These are phyloP conservation scores for Porites australiensis DNA, from an alignment of 64 coral and sea anemone genomes.

Conservation along the genomic window DNA sequence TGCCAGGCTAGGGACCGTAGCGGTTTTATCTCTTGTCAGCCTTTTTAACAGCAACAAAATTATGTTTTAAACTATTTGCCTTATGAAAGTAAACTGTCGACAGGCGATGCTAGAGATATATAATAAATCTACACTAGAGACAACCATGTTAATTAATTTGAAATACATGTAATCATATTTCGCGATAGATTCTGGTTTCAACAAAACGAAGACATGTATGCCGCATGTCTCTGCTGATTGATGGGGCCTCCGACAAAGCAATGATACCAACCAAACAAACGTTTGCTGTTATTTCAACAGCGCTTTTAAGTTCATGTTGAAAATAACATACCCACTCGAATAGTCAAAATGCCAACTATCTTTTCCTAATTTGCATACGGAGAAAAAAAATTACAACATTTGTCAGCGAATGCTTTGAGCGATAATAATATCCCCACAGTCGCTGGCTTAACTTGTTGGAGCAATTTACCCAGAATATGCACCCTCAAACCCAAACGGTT, in stretches of 20 bases:
- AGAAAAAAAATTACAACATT: neutral
- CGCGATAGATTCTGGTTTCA: too few relatives aligned
- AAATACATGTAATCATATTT: neutral
- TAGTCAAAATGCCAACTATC: conserved; percentile 7
- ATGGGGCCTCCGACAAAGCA: neutral
- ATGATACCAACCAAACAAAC: neutral
- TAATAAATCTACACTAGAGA: neutral
- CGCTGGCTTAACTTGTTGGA: neutral
- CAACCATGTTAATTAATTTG: neutral
- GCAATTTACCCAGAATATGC: neutral
- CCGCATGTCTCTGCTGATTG: too few relatives aligned
- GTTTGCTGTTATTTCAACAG: neutral
- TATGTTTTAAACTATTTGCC: neutral
- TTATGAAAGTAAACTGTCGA: neutral
- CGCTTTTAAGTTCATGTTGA: conserved; percentile 6
- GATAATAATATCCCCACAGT: neutral
- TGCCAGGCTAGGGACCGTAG: too few relatives aligned
- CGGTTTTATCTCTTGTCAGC: too few relatives aligned
- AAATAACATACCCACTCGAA: neutral
- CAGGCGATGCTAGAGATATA: neutral
- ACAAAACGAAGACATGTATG: too few relatives aligned
- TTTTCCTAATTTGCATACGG: conserved; percentile 36
- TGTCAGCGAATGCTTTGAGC: neutral
- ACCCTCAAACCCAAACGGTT: neutral
- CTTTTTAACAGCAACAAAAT: too few relatives aligned